Evolutionary conservation across 1,140 invertebrate genomes (phyloP).

Genomic region (Scaptomyza montana): DNA sequence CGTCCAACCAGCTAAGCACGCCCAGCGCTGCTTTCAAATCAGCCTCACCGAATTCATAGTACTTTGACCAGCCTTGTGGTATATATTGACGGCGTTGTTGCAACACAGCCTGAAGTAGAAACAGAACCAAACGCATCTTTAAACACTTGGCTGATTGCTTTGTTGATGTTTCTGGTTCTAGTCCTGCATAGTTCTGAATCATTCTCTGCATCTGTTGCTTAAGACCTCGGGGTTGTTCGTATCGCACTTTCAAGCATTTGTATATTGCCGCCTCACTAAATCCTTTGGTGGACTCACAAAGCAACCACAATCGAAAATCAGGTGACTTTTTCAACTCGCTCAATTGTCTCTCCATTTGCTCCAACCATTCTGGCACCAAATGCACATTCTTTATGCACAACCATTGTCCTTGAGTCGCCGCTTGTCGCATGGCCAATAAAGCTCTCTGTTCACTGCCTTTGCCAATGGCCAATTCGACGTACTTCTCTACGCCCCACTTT

Average conservation of each 20-base stretch:
- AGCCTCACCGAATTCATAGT: constrained; percentile 94
- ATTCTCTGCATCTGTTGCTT: constrained; percentile 86
- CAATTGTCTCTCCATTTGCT: constrained; percentile 89
- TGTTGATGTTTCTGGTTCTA: constrained; percentile 30
- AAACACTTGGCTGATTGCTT: constrained; percentile 70
- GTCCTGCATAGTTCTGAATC: constrained; percentile 77
- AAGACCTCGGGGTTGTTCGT: constrained; percentile 90
- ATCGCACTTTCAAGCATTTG: constrained; percentile 90
- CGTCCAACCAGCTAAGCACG: constrained; percentile 87
- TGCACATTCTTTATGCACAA: constrained; percentile 93
- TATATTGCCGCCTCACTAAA: constrained; percentile 69
- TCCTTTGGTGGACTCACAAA: constrained; percentile 84
- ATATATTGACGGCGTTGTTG: constrained; percentile 95
- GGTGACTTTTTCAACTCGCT: constrained; percentile 86
- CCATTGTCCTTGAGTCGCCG: constrained; percentile 73
- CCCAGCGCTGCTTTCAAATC: constrained; percentile 92
- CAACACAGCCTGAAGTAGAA: constrained; percentile 89
- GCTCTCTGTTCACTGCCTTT: constrained; percentile 65
- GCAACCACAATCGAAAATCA: constrained; percentile 91
- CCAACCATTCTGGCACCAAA: constrained; percentile 91
- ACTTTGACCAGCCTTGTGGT: constrained; percentile 92
- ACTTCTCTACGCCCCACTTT: constrained; percentile 85
- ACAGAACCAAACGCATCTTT: constrained; percentile 81
- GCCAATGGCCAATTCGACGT: constrained; percentile 83
- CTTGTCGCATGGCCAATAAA: constrained; percentile 50